Percentiles rank a stretch among this genome's conserved stretches.
phyloP scores from a whole-genome alignment of 2,797 vertebrate genomes.

The Bufotes viridis region DNA sequence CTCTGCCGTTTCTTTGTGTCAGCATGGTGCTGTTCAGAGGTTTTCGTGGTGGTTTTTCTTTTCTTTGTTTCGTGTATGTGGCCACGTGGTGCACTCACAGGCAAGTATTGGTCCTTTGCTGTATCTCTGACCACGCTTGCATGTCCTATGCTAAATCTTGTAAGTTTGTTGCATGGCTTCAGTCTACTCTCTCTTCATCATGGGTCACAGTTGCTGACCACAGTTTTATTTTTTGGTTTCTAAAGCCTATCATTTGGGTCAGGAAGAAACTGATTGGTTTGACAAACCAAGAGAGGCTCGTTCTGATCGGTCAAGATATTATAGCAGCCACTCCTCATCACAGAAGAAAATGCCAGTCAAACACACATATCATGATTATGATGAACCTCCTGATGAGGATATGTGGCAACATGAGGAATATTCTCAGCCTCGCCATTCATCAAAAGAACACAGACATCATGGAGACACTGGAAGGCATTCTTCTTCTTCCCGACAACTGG shows the following conservation, averaged over 20 bases:
- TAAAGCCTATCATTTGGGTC: conserved; percentile 99
- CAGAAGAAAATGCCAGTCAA: conserved; percentile 90
- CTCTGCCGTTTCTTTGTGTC: conserved; percentile 62
- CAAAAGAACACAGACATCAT: conserved; percentile 92
- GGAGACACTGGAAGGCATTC: conserved; percentile 87
- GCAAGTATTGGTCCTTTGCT: conserved; percentile 61
- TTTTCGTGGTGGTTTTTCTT: conserved; percentile 51
- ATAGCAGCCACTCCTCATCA: conserved; percentile 87
- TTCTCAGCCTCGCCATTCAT: conserved; percentile 81
- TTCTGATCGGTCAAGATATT: conserved; percentile 92
- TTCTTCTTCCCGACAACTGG: conserved; percentile 83
- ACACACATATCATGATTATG: conserved; percentile 95
- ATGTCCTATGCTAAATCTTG: conserved; percentile 72
- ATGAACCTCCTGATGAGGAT: conserved; percentile 94
- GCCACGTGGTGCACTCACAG: conserved; percentile 59
- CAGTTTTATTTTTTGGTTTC: conserved; percentile 88
- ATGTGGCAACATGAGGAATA: conserved; percentile 89
- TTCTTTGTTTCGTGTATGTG: conserved; percentile 63
- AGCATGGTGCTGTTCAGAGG: conserved; percentile 61
- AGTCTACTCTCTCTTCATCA: conserved; percentile 70
- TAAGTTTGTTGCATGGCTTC: conserved; percentile 86
- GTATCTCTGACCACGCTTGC: conserved; percentile 64
- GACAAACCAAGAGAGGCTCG: conserved; percentile 96
- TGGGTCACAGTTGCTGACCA: conserved; percentile 78
- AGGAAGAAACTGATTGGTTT: conserved; percentile 99